A percentile compares a stretch with the other conserved stretches of the same genome.
These are phyloP conservation scores for Ardeotis arabs DNA, from an alignment of 2,113 vertebrate genomes.

Conservation along the genomic window DNA sequence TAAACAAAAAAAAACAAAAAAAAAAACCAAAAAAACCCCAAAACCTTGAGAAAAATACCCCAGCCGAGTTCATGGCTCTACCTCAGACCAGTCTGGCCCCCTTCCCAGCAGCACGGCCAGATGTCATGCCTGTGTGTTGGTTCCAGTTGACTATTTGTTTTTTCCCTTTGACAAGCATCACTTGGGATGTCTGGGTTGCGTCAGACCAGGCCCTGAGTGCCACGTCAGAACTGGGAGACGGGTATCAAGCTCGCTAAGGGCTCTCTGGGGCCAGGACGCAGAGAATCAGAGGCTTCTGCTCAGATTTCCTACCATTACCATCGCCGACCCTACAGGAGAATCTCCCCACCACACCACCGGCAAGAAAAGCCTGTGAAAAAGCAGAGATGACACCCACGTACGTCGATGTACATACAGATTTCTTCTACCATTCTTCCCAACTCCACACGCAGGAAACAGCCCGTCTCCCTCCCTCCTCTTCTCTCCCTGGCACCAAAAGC, in stretches of 20 bases:
- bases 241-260: background rate
- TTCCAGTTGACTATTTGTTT: background rate
- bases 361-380: background rate
- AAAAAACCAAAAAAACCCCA: too few species aligned
- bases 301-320: background rate
- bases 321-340: fast-evolving
- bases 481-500: background rate
- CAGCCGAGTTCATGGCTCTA: background rate
- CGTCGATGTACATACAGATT: background rate
- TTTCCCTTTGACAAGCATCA: background rate
- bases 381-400: background rate
- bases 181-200: background rate
- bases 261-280: background rate
- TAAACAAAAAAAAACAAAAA: background rate
- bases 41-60: background rate
- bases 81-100: background rate
- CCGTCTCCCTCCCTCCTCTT: background rate
- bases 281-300: background rate
- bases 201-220: background rate
- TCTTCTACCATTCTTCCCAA: background rate
- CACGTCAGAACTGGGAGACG: background rate
- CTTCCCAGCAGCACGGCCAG: background rate
- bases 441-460: background rate
- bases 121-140: background rate
- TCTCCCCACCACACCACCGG: background rate